Evolutionary conservation across 2,888 invertebrate genomes (phyloP), one percentile per base, ranked within the genome.

Genomic region (Cheilosia grossa): DNA sequence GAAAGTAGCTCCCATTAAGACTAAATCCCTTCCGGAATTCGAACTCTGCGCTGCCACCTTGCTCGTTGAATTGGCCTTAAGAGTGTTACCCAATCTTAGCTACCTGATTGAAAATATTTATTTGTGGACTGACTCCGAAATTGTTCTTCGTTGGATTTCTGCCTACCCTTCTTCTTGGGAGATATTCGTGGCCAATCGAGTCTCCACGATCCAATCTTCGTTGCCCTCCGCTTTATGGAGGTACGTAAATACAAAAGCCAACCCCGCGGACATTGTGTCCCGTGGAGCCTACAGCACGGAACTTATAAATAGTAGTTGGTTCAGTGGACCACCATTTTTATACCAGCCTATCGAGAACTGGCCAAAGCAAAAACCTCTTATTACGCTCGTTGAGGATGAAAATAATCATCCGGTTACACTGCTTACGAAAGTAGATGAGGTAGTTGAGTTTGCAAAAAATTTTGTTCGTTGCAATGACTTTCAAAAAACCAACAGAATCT

Each of bases 241-340:
- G 47, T 88, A 90, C 63, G 88, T 90, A 0, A 44, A 79, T 17
- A 87, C 88, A 6, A 66, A 81, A 33, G 63, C 87, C 5, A 90
- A 90, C 67, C 89, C 90, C 0, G 89, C 89, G 15, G 89, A 90
- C 74, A 87, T 88, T 13, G 86, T 89, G 2, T 90, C 89, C 0
- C 56, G 90, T 44, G 90, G 90, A 10, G 33, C 33, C 9, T 10
- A 33, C 10, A 33, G 9, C 10, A 33, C 33, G 33, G 33, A 33
- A 10, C 33, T 33, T 10, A 10, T 33, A 33, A 33, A 33, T 9
- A 33, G 33, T 33, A 33, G 9, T 9, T 33, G 33, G 33, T 33
- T 33, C 9, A 9, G 33, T 33, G 33, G 33, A 9, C 33, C 33
- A 33, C 33, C 1, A 33, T 33, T 33, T 59, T 17, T 44, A n/a